Conservation (phyloP, 2,888 invertebrate species). For the Polyploca ridens region DNA sequence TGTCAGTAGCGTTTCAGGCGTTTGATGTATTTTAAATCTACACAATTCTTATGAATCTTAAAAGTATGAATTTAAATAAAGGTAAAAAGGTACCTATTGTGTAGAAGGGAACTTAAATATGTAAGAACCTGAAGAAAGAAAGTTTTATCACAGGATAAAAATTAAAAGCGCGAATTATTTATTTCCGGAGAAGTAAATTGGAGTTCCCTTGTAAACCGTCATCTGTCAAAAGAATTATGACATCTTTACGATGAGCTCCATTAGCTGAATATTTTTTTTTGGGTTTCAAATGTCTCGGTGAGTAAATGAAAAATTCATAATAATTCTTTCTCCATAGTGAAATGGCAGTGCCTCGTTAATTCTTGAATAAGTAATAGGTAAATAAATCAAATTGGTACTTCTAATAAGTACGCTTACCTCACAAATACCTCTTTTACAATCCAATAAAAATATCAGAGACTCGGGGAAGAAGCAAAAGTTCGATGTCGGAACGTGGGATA, state of each 20-base stretch:
- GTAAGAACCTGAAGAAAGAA: slow-evolving; percentile 32
- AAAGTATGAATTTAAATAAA: too few relatives aligned
- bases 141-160: slow-evolving; percentile 48
- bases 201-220: slow-evolving; percentile 57
- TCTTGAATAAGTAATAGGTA: neutral
- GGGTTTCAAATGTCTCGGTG: slow-evolving; percentile 43
- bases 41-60: slow-evolving; percentile 13
- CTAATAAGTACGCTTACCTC: slow-evolving; percentile 32
- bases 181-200: slow-evolving; percentile 55
- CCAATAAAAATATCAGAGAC: slow-evolving; percentile 72
- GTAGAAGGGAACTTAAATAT: slow-evolving; percentile 37
- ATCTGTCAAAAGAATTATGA: slow-evolving; percentile 68
- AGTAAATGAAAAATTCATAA: neutral
- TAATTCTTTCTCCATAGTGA: slow-evolving; percentile 1
- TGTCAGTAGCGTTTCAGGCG: neutral
- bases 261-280: slow-evolving; percentile 51
- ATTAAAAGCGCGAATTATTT: slow-evolving; percentile 58
- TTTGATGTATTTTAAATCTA: neutral
- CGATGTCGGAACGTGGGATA: slow-evolving; percentile 81
- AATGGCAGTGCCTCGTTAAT: neutral
- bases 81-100: slow-evolving; percentile 22
- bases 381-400: slow-evolving; percentile 18
- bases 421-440: slow-evolving; percentile 57
- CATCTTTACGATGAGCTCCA: slow-evolving; percentile 60
- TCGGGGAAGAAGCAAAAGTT: slow-evolving; percentile 76